Conservation (phyloP, 2,888 invertebrate genomes). For the Yponomeuta malinellus region DNA sequence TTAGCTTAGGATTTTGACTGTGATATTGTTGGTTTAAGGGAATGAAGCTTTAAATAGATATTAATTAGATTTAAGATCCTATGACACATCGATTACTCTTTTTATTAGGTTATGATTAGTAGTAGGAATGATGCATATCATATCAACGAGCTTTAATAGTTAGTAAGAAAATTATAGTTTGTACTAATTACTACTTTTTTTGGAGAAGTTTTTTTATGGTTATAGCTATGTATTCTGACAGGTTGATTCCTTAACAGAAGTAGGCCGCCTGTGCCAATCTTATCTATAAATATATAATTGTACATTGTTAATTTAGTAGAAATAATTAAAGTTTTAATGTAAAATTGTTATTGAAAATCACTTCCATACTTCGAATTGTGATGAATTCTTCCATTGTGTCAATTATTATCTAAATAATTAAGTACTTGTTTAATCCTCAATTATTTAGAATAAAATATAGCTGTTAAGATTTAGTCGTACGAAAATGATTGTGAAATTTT, state of each 20-base stretch:
- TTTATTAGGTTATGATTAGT: slow-evolving; percentile 7
- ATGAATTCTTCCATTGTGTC: slow-evolving; percentile 6
- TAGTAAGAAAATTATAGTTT: slow-evolving; percentile 11
- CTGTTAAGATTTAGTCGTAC: slow-evolving; percentile 2
- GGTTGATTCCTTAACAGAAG: slow-evolving; percentile 28
- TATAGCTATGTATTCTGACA: slow-evolving; percentile 22
- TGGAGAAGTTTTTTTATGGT: background rate
- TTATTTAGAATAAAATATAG: slow-evolving; percentile 3
- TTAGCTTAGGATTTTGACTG: slow-evolving; percentile 52
- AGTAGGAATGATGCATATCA: slow-evolving; percentile 27
- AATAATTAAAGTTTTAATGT: slow-evolving; percentile 30
- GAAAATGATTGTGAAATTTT: slow-evolving; percentile 43
- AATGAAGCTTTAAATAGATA: slow-evolving; percentile 25
- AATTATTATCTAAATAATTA: too few relatives aligned
- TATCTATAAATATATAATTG: slow-evolving; percentile 24
- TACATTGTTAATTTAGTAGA: slow-evolving; percentile 20
- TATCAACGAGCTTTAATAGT: slow-evolving; percentile 54
- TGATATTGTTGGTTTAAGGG: slow-evolving; percentile 40
- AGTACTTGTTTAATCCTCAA: background rate
- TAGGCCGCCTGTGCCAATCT: slow-evolving; percentile 71
- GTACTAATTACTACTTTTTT: background rate
- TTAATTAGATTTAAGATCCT: slow-evolving; percentile 5
- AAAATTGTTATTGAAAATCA: background rate
- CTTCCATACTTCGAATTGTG: background rate
- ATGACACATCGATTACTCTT: slow-evolving; percentile 11